A percentile compares a stretch with the other conserved stretches of the same genome.
phyloP scores from a whole-genome alignment of 2,113 vertebrate species.

The Nothobranchius furzeri region DNA sequence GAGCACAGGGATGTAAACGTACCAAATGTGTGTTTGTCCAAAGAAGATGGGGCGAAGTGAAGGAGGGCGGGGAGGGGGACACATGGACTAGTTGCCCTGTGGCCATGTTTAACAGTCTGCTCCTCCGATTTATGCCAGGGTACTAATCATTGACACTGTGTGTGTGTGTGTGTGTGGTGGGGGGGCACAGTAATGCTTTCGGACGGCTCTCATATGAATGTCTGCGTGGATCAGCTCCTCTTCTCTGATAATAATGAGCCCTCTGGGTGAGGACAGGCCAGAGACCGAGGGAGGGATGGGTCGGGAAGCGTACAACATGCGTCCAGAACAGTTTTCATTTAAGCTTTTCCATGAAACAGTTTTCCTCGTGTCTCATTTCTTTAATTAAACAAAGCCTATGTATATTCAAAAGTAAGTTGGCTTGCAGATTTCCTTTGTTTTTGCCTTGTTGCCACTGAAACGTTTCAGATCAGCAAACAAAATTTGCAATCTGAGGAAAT shows the following conservation, averaged over 20 bases:
- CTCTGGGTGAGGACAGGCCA: conserved; percentile 56
- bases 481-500: too few relatives aligned
- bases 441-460: too few relatives aligned
- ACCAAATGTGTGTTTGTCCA: conserved; percentile 51
- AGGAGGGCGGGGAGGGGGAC: not conserved
- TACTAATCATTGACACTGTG: conserved; percentile 88
- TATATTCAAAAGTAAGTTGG: too few relatives aligned
- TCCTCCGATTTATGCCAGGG: conserved; percentile 84
- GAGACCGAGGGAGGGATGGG: conserved; percentile 37
- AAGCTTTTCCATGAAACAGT: conserved; percentile 26
- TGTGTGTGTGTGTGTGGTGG: too few relatives aligned
- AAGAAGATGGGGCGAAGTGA: conserved; percentile 20
- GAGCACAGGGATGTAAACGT: conserved; percentile 51
- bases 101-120: conserved; percentile 71
- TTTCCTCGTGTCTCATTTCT: conserved; percentile 12
- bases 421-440: too few relatives aligned
- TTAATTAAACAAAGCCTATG: conserved; percentile 34
- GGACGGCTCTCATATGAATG: conserved; percentile 85
- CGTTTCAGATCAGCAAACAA: too few relatives aligned
- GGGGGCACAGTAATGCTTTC: conserved; percentile 83
- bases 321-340: conserved; percentile 41
- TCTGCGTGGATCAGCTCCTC: conserved; percentile 82
- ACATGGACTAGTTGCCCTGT: conserved; percentile 50
- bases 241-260: conserved; percentile 74
- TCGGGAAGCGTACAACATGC: conserved; percentile 46